phyloP scores from a whole-genome alignment of 2,888 invertebrate genomes.

The Megaustenia siamemsis region DNA sequence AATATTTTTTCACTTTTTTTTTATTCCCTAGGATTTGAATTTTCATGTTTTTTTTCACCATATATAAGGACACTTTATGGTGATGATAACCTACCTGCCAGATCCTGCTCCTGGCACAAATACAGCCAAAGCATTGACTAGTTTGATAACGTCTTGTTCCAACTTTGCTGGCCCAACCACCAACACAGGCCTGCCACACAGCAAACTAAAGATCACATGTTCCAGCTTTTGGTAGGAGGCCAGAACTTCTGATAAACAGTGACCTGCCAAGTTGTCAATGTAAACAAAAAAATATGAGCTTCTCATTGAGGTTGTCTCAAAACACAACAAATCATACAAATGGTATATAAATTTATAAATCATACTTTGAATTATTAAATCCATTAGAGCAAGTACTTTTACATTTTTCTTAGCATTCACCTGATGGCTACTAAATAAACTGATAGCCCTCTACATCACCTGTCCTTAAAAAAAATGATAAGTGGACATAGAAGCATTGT shows the following conservation, averaged over 20 bases:
- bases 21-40: too few species aligned
- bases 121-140: conserved; percentile 73
- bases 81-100: too few species aligned
- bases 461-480: too few species aligned
- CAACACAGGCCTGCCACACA: conserved; percentile 75
- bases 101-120: conserved; percentile 72
- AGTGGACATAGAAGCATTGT: too few species aligned
- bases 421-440: too few species aligned
- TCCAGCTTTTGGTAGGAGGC: conserved; percentile 66
- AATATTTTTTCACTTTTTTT: too few species aligned
- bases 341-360: background rate
- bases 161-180: conserved; percentile 67
- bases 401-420: too few species aligned
- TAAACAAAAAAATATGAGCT: background rate
- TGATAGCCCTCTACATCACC: too few species aligned
- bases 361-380: too few species aligned
- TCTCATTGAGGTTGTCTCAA: background rate
- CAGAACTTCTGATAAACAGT: conserved; percentile 68
- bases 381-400: too few species aligned
- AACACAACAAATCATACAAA: background rate
- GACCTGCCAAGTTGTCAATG: conserved; percentile 61
- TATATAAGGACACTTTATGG: too few species aligned
- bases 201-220: conserved; percentile 72
- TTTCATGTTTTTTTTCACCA: too few species aligned
- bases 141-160: conserved; percentile 68